phyloP scores from a whole-genome alignment of 2,797 vertebrate species.

The Gadopsis bispinosus region DNA sequence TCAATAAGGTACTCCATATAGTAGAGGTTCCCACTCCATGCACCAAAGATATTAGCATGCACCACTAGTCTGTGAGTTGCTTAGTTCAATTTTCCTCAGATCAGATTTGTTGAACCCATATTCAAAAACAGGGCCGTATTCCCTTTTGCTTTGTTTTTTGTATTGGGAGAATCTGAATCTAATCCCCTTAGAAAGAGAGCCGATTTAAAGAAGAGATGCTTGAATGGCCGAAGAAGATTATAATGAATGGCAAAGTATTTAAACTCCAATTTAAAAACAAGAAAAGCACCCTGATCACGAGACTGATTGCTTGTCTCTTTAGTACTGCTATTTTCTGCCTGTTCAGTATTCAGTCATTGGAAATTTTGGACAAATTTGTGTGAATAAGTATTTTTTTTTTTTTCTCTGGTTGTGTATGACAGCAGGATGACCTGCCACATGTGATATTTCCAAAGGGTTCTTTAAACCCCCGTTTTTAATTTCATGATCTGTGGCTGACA shows the following conservation, averaged over 20 bases:
- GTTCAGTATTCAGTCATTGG: constrained; percentile 11
- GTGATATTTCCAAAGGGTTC: constrained; percentile 21
- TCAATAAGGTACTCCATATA: constrained; percentile 19
- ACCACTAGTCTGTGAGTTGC: constrained; percentile 27
- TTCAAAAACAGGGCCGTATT: constrained; percentile 27
- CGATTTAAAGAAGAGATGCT: constrained; percentile 38
- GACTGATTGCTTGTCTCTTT: constrained; percentile 34
- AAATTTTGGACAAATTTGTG: constrained; percentile 15
- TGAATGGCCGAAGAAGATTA: constrained; percentile 38
- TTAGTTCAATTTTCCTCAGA: constrained; percentile 52
- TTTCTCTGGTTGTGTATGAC: constrained; percentile 4
- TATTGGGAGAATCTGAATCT: constrained; percentile 17
- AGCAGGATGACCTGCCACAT: constrained; percentile 5
- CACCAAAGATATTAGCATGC: constrained; percentile 25
- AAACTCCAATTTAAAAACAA: constrained; percentile 47
- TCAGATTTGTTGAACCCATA: constrained; percentile 32
- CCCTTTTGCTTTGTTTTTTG: constrained; percentile 13
- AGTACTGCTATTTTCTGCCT: not conserved
- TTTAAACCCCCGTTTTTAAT: constrained; percentile 35
- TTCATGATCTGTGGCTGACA: constrained; percentile 40
- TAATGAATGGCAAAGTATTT: constrained; percentile 42
- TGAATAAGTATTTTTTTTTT: constrained; percentile 9
- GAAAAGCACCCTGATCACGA: constrained; percentile 35
- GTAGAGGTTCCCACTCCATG: constrained; percentile 12
- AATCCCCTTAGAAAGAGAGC: constrained; percentile 25